These are phyloP conservation scores for Apis laboriosa DNA, from an alignment of 1,140 invertebrate genomes.

Conservation along the genomic window DNA sequence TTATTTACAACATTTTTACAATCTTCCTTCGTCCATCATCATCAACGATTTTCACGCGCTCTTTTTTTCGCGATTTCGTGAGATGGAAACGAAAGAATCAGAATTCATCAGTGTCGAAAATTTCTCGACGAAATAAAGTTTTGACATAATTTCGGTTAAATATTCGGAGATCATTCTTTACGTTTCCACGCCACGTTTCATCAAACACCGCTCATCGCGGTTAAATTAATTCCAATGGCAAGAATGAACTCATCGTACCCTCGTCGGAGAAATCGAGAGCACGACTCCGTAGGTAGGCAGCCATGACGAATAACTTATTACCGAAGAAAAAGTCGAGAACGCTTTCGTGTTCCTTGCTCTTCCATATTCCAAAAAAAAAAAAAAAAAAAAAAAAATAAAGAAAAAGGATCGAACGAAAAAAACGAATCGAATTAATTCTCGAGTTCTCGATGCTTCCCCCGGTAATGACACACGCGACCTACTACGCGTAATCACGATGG, in stretches of 20 bases:
- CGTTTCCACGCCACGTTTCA: neutral
- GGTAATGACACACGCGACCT: conserved; percentile 2
- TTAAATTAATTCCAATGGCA: conserved; percentile 36
- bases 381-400: too few species aligned
- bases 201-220: neutral
- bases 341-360: too few species aligned
- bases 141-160: too few species aligned
- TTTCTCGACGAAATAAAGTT: too few species aligned
- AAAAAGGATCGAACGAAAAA: too few species aligned
- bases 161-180: neutral
- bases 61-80: too few species aligned
- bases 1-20: conserved; percentile 58
- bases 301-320: neutral
- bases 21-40: neutral
- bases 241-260: conserved; percentile 11
- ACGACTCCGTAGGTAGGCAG: conserved; percentile 16
- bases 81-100: neutral
- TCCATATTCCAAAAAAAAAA: neutral
- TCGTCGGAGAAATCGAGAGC: neutral
- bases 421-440: neutral
- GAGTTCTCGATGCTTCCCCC: neutral
- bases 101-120: neutral
- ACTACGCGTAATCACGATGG: neutral
- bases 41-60: neutral
- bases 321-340: conserved; percentile 16